Evolutionary conservation across 2,113 vertebrate genomes (phyloP).

Genomic region (Megalops atlanticus): DNA sequence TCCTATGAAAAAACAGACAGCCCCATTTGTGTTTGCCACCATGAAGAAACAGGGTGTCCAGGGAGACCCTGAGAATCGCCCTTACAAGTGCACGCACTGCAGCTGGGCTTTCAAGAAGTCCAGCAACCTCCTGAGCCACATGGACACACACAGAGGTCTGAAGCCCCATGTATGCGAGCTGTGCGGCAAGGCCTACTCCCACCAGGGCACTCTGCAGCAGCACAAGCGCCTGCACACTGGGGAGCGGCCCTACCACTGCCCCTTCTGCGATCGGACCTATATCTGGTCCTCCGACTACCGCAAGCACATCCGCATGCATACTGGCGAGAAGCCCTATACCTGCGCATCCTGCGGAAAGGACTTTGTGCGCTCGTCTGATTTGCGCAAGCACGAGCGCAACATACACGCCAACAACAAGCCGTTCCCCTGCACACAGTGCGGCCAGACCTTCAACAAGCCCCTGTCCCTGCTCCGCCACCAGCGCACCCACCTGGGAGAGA

Average conservation of each 20-base stretch:
- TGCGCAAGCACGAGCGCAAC: conserved; percentile 76
- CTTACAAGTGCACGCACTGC: conserved; percentile 63
- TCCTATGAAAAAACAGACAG: not conserved
- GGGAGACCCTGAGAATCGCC: conserved; percentile 57
- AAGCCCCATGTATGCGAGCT: conserved; percentile 75
- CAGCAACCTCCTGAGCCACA: conserved; percentile 78
- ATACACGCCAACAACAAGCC: conserved; percentile 79
- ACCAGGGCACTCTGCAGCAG: conserved; percentile 73
- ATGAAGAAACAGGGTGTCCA: conserved; percentile 60
- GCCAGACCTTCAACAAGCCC: conserved; percentile 79
- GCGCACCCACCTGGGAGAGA: conserved; percentile 78
- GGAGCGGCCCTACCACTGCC: conserved; percentile 71
- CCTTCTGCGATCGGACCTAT: conserved; percentile 69
- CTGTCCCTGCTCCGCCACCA: conserved; percentile 78
- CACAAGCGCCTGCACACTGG: conserved; percentile 75
- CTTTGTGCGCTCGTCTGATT: conserved; percentile 74
- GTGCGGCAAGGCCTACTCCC: conserved; percentile 71
- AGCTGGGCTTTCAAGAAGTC: conserved; percentile 76
- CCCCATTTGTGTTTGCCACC: conserved; percentile 16
- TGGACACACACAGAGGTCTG: conserved; percentile 75
- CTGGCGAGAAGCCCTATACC: conserved; percentile 69
- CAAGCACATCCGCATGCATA: conserved; percentile 74
- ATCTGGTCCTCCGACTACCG: conserved; percentile 75
- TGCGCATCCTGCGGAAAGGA: conserved; percentile 70
- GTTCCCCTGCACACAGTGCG: conserved; percentile 75